Evolutionary conservation across 2,113 vertebrate genomes (phyloP).

Genomic region (Sorex fumeus): DNA sequence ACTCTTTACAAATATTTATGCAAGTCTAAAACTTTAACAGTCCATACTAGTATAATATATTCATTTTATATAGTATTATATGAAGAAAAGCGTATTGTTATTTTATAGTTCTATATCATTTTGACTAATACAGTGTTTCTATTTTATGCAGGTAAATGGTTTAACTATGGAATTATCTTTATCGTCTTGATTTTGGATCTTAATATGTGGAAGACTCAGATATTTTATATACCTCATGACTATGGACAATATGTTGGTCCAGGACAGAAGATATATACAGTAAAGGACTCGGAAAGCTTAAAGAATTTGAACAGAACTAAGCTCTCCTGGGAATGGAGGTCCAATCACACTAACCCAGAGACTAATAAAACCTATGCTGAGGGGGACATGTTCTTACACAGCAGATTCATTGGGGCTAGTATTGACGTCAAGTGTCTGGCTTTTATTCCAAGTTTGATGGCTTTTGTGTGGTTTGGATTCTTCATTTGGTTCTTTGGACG

Average conservation of each 20-base stretch:
- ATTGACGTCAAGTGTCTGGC: constrained; percentile 97
- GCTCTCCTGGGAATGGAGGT: constrained; percentile 96
- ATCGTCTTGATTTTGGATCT: constrained; percentile 98
- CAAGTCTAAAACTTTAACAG: constrained; percentile 16
- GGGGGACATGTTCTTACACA: constrained; percentile 96
- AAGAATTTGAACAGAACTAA: constrained; percentile 95
- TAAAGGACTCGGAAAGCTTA: constrained; percentile 95
- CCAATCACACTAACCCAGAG: constrained; percentile 91
- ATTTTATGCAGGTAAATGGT: constrained; percentile 96
- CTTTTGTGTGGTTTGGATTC: constrained; percentile 97
- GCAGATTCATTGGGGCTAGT: constrained; percentile 94
- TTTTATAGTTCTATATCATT: constrained; percentile 34
- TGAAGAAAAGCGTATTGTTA: constrained; percentile 20
- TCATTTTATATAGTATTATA: constrained; percentile 56
- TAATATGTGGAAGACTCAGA: constrained; percentile 99
- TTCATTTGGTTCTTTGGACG: constrained; percentile 97
- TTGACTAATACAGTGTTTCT: constrained; percentile 81
- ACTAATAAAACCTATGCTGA: constrained; percentile 94
- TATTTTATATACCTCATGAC: constrained; percentile 98
- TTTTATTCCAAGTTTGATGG: constrained; percentile 96
- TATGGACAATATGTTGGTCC: constrained; percentile 98
- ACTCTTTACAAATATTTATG: constrained; percentile 52
- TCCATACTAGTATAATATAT: constrained; percentile 40
- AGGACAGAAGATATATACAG: constrained; percentile 97
- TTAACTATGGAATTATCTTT: constrained; percentile 99